Conservation (phyloP, 2,113 vertebrate species). For the human (Homo sapiens) region GRCh38 chr3:12178501-12179000, state of each 20-base stretch:
- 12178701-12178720: background rate
- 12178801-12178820: background rate
- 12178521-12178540: slow-evolving; percentile 47
- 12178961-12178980: background rate
- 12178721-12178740: background rate
- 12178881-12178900: background rate
- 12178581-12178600: background rate
- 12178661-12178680: background rate
- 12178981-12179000: background rate
- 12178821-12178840: background rate
- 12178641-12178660: background rate
- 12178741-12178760: background rate
- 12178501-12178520: slow-evolving; percentile 22
- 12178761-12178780: background rate
- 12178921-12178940: background rate
- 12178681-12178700: background rate
- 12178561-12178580: background rate
- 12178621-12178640: background rate
- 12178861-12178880: background rate
- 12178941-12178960: background rate
- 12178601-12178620: background rate
- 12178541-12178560: background rate
- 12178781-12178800: background rate
- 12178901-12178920: background rate
- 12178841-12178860: background rate